phyloP scores from a whole-genome alignment of 2,888 invertebrate genomes.

The Rotaria socialis region DNA sequence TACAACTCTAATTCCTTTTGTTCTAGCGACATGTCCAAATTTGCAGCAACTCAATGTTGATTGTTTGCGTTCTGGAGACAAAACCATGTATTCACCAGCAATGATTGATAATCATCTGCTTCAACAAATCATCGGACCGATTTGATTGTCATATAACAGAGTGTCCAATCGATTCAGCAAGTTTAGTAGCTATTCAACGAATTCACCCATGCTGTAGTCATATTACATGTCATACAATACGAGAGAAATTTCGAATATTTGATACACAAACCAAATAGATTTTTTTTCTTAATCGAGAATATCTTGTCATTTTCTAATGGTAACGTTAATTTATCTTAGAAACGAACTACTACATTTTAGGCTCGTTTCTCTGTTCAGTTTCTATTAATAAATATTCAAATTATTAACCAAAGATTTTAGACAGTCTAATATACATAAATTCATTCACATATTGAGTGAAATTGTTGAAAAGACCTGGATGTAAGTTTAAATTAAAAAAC shows the following conservation, averaged over 20 bases:
- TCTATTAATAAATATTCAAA: too few relatives aligned
- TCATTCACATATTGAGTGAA: too few relatives aligned
- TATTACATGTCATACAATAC: neutral
- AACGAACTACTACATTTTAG: too few relatives aligned
- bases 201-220: neutral
- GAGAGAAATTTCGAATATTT: neutral
- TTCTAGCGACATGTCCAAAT: neutral
- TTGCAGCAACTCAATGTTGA: neutral
- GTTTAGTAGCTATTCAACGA: neutral
- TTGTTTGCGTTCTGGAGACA: neutral
- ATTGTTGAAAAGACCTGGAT: too few relatives aligned
- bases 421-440: too few relatives aligned
- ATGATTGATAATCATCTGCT: neutral
- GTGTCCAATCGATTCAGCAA: neutral
- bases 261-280: neutral
- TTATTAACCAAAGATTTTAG: too few relatives aligned
- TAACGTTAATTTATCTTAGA: too few relatives aligned
- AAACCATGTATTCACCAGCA: neutral
- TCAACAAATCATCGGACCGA: neutral
- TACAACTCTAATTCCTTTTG: neutral
- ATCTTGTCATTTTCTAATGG: too few relatives aligned
- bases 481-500: too few relatives aligned
- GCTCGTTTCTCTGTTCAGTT: too few relatives aligned
- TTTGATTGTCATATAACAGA: neutral
- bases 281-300: too few relatives aligned